Percentiles rank a stretch among this genome's conserved stretches.
Evolutionary conservation across 1,140 invertebrate species (phyloP).

Genomic region (Brachionus asplanchnoidis): DNA sequence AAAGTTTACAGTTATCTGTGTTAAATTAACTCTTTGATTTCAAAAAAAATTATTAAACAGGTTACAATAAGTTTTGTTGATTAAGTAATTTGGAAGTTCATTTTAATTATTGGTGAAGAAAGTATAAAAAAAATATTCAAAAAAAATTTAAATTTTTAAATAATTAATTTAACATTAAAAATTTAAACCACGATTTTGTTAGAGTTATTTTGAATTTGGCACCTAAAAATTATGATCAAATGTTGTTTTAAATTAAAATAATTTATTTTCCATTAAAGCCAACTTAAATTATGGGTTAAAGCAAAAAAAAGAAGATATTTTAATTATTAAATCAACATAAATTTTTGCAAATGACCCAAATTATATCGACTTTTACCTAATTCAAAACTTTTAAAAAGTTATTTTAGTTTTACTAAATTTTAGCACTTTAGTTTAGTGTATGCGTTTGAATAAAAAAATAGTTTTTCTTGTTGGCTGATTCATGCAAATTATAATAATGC

Average conservation of each 20-base stretch:
- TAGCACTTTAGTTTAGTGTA: neutral
- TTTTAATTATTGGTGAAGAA: no score
- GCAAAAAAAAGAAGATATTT: neutral
- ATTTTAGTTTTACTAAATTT: neutral
- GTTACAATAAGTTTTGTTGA: no score
- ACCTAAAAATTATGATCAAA: neutral
- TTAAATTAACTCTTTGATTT: no score
- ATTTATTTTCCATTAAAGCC: neutral
- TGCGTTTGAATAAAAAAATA: neutral
- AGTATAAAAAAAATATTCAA: no score
- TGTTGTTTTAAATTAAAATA: neutral
- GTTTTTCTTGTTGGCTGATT: neutral
- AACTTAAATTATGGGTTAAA: neutral
- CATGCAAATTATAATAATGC: constrained; percentile 29
- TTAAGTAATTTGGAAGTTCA: no score
- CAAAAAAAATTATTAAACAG: no score
- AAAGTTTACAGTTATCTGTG: no score
- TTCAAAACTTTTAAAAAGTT: neutral
- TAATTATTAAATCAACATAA: neutral
- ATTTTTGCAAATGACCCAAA: neutral
- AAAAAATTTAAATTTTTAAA: no score
- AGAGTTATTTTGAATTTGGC: neutral
- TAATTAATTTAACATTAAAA: neutral
- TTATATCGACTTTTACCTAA: neutral
- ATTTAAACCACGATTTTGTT: neutral